phyloP scores from a whole-genome alignment of 30 jellyfish, hydroid and myxozoan species.

The Morbakka virulenta region DNA sequence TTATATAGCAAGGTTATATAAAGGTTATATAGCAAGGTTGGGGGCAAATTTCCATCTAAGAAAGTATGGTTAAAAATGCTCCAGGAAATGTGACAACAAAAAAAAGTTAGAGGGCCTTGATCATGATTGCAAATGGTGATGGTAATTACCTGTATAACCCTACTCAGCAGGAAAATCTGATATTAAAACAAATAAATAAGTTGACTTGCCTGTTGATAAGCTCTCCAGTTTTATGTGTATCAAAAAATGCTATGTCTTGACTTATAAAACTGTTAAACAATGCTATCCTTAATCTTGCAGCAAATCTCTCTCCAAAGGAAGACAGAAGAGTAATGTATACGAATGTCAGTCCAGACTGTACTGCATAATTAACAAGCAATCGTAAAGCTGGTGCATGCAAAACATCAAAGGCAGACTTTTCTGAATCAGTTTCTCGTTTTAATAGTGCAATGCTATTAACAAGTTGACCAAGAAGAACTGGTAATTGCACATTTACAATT shows the following conservation, averaged over 20 bases:
- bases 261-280: slow-evolving; percentile 61
- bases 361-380: slow-evolving; percentile 52
- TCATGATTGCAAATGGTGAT: too few species aligned
- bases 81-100: too few species aligned
- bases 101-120: too few species aligned
- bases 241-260: slow-evolving; percentile 94
- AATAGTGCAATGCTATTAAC: slow-evolving; percentile 72
- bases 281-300: slow-evolving; percentile 79
- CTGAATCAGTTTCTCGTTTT: neutral
- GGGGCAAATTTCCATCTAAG: too few species aligned
- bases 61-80: too few species aligned
- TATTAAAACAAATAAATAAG: neutral
- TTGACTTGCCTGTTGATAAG: slow-evolving; percentile 67
- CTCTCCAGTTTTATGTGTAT: slow-evolving; percentile 95
- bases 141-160: too few species aligned
- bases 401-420: slow-evolving; percentile 25
- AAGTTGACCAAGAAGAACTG: slow-evolving; percentile 85
- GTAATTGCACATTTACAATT: slow-evolving; percentile 71
- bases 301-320: slow-evolving; percentile 94
- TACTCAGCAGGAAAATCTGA: too few species aligned
- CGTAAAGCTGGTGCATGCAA: slow-evolving; percentile 73
- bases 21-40: too few species aligned
- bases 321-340: slow-evolving; percentile 79
- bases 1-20: too few species aligned
- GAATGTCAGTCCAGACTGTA: slow-evolving; percentile 80